Conservation (phyloP, 2,797 vertebrate genomes). For the Bryconaethiops microstoma region DNA sequence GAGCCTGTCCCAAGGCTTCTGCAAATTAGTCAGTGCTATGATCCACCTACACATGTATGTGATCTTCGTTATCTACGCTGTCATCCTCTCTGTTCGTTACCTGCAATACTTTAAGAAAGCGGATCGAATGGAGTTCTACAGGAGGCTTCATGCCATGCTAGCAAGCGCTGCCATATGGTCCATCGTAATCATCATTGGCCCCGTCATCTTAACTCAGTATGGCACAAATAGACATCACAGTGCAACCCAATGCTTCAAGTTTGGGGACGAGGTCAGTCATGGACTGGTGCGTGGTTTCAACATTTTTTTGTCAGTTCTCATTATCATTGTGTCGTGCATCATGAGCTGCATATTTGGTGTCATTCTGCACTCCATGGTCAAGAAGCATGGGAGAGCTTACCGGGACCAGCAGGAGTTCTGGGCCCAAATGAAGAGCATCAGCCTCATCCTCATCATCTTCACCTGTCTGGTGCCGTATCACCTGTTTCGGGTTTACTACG, state of each 20-base stretch:
- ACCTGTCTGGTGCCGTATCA: slow-evolving; percentile 89
- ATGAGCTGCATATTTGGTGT: slow-evolving; percentile 78
- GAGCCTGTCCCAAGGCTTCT: slow-evolving; percentile 66
- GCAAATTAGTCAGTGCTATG: slow-evolving; percentile 85
- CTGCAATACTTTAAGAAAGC: slow-evolving; percentile 79
- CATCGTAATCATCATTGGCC: slow-evolving; percentile 69
- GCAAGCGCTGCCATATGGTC: slow-evolving; percentile 80
- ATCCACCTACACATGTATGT: slow-evolving; percentile 93
- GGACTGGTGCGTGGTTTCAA: slow-evolving; percentile 67
- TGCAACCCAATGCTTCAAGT: slow-evolving; percentile 74
- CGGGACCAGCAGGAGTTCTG: slow-evolving; percentile 86
- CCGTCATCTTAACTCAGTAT: slow-evolving; percentile 67
- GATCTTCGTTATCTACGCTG: slow-evolving; percentile 86
- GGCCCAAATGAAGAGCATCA: slow-evolving; percentile 86
- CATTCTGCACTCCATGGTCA: slow-evolving; percentile 71
- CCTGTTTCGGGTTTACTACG: slow-evolving; percentile 83
- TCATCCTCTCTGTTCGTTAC: slow-evolving; percentile 82
- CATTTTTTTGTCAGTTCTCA: slow-evolving; percentile 69
- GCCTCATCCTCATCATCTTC: slow-evolving; percentile 86
- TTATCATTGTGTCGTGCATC: slow-evolving; percentile 64
- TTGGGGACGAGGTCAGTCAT: slow-evolving; percentile 63
- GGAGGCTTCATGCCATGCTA: slow-evolving; percentile 74
- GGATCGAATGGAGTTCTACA: slow-evolving; percentile 75
- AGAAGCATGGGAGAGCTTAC: slow-evolving; percentile 67
- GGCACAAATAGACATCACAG: neutral